Conservation (phyloP, 2,797 vertebrate species). For the Poeciliopsis infans region DNA sequence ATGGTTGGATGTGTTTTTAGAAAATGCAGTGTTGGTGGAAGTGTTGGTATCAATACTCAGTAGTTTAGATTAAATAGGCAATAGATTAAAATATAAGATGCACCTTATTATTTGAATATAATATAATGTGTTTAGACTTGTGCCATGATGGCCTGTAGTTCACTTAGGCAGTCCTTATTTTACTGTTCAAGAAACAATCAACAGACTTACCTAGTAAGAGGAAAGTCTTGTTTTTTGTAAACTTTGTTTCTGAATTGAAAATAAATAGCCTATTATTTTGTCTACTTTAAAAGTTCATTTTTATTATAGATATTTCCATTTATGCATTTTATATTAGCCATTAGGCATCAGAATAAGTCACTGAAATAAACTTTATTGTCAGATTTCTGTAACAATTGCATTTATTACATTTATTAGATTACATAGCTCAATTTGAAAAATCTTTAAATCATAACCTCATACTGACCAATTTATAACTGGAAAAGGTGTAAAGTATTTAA, state of each 20-base stretch:
- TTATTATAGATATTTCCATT: neutral
- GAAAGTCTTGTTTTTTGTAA: neutral
- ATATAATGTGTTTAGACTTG: neutral
- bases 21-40: constrained; percentile 25
- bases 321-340: neutral
- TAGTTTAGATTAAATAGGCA: neutral
- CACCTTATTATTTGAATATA: neutral
- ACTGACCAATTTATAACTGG: neutral
- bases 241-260: neutral
- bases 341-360: neutral
- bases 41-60: too few species aligned
- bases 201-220: neutral
- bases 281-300: neutral
- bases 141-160: neutral
- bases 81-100: neutral
- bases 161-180: neutral
- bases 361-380: neutral
- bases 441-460: neutral
- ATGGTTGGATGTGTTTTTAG: constrained; percentile 49
- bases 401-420: too few species aligned
- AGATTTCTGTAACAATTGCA: neutral
- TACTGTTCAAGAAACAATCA: too few species aligned
- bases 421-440: too few species aligned
- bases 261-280: neutral
- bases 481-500: neutral